A percentile compares a stretch with the other conserved stretches of the same genome.
phyloP scores from a whole-genome alignment of 2,797 vertebrate species.

The Borostomias antarcticus region DNA sequence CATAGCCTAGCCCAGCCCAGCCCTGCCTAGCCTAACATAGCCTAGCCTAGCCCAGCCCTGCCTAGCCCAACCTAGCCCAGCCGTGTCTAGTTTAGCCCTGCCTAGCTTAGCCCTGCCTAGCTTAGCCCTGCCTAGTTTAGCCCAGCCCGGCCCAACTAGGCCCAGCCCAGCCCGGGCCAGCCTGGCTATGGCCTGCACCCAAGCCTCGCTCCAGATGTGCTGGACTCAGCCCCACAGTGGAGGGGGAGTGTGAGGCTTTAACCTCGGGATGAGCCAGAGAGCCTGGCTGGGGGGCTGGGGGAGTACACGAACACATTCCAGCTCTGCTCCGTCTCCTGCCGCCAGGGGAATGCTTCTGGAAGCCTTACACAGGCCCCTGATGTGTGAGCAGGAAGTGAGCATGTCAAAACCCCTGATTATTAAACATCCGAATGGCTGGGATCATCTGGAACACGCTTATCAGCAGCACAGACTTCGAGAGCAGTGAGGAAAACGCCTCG shows the following conservation, averaged over 20 bases:
- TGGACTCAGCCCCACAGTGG: constrained; percentile 32
- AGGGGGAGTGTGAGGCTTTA: constrained; percentile 21
- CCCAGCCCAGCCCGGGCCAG: background rate
- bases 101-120: background rate
- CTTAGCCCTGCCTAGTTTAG: background rate
- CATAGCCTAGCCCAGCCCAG: background rate
- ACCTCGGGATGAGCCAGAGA: constrained; percentile 40
- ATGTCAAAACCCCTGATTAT: constrained; percentile 45
- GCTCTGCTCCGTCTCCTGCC: constrained; percentile 35
- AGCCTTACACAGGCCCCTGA: constrained; percentile 39
- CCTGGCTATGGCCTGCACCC: no score
- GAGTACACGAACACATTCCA: constrained; percentile 38
- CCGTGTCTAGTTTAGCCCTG: background rate
- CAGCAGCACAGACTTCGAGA: constrained; percentile 25
- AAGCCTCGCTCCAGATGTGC: constrained; percentile 50
- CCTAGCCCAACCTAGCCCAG: no score
- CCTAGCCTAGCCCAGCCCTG: no score
- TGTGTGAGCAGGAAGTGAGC: constrained; percentile 58
- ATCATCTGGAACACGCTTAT: constrained; percentile 46
- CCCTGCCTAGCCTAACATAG: no score
- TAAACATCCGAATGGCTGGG: constrained; percentile 46
- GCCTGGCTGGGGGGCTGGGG: constrained; percentile 20
- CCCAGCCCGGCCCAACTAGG: background rate
- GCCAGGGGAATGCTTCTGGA: constrained; percentile 44
- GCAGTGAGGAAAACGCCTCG: background rate